These are phyloP conservation scores for Mizuhopecten yessoensis DNA, from an alignment of 1,140 invertebrate genomes.

Conservation along the genomic window DNA sequence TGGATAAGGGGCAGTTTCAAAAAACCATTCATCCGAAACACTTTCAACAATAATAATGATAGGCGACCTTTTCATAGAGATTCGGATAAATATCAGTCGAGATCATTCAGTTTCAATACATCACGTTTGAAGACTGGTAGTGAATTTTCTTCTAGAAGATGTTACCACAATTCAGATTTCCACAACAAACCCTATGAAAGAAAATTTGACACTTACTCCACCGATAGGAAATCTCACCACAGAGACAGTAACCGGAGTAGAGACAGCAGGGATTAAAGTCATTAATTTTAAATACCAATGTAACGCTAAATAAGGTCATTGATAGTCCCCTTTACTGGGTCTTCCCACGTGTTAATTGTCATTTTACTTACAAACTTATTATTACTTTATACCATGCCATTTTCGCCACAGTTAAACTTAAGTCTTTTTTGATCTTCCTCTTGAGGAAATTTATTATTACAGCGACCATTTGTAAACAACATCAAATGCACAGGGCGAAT, in stretches of 20 bases:
- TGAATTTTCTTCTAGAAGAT: background rate
- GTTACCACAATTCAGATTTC: background rate
- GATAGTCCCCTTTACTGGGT: no score
- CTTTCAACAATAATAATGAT: background rate
- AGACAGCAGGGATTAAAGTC: background rate
- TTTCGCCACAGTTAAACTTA: no score
- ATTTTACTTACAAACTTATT: no score
- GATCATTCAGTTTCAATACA: background rate
- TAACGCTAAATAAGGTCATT: no score
- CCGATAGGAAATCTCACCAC: background rate
- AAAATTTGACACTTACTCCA: conserved; percentile 3
- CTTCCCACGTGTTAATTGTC: no score
- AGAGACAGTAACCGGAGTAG: background rate
- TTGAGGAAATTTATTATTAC: no score
- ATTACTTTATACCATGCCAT: no score
- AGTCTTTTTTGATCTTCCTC: no score
- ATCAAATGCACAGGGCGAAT: no score
- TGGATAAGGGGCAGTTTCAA: background rate
- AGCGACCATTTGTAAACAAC: no score
- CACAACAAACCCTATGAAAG: background rate
- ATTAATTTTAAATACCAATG: no score
- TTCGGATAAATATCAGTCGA: background rate
- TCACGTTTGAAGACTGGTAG: background rate
- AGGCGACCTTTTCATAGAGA: background rate
- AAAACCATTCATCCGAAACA: background rate